These are phyloP conservation scores for Mesocricetus auratus DNA, from an alignment of 2,113 vertebrate species.

Conservation along the genomic window DNA sequence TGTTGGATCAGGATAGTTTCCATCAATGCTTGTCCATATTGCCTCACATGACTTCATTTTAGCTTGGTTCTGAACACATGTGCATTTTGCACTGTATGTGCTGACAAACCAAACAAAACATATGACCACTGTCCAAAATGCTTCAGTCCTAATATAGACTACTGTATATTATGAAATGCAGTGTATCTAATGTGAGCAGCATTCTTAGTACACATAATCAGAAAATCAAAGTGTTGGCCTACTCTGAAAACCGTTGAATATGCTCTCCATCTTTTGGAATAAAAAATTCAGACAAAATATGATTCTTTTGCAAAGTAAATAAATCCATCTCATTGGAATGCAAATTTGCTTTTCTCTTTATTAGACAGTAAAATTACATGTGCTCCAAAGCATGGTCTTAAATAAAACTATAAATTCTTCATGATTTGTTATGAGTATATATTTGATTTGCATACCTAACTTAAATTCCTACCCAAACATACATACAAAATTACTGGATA, in stretches of 20 bases:
- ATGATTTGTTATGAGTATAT: not conserved
- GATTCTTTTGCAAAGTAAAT: not conserved
- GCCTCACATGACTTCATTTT: rapidly evolving
- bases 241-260: not conserved
- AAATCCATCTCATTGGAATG: not conserved
- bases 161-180: too few relatives aligned
- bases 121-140: not conserved
- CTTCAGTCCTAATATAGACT: not conserved
- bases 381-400: not conserved
- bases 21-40: too few relatives aligned
- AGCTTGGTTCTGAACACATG: not conserved
- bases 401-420: not conserved
- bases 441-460: not conserved
- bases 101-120: not conserved
- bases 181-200: not conserved
- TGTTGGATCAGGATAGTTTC: not conserved
- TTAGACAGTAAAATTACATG: not conserved
- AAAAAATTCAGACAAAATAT: not conserved
- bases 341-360: not conserved
- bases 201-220: not conserved
- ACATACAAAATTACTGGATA: not conserved
- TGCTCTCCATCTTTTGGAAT: not conserved
- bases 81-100: not conserved
- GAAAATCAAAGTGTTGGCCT: not conserved
- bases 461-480: not conserved